Percentiles rank a stretch among this genome's conserved stretches.
Evolutionary conservation across 2,888 invertebrate species (phyloP).

Genomic region (Halocaridina rubra): DNA sequence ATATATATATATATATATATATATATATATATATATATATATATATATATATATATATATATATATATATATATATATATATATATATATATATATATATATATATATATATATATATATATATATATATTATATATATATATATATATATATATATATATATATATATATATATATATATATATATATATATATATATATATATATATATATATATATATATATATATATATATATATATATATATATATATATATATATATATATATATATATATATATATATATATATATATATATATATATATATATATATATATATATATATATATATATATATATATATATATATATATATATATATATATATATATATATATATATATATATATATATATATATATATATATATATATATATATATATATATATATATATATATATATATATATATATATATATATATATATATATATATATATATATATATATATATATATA

Average conservation of each 20-base stretch:
- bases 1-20: no score
- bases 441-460: not conserved
- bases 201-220: not conserved
- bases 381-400: conserved; percentile 3
- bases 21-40: not conserved
- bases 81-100: not conserved
- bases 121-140: not conserved
- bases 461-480: not conserved
- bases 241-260: no score
- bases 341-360: not conserved
- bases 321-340: not conserved
- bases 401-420: conserved; percentile 11
- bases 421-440: conserved; percentile 1
- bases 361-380: not conserved
- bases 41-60: not conserved
- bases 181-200: not conserved
- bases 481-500: conserved; percentile 8
- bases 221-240: not conserved
- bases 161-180: conserved; percentile 3
- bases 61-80: conserved; percentile 22
- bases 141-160: conserved; percentile 1
- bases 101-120: not conserved
- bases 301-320: no score
- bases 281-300: not conserved
- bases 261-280: not conserved